Conservation (phyloP, 64 coral and sea anemone species). For the Exaiptasia diaphana region DNA sequence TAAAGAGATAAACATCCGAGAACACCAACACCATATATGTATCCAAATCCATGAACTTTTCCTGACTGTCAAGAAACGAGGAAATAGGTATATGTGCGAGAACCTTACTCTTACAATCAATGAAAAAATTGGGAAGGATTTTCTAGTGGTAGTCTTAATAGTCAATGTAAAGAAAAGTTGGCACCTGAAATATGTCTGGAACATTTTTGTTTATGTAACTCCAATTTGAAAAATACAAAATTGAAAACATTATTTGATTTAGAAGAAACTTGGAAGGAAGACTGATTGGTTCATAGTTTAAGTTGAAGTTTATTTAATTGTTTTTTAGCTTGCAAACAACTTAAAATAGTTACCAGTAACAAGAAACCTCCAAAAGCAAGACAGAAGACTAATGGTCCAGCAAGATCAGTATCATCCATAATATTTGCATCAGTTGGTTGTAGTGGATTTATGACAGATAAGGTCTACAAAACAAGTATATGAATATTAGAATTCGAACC, state of each 20-base stretch:
- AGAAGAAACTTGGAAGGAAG: too few species aligned
- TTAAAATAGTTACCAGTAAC: slow-evolving; percentile 57
- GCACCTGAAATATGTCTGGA: too few species aligned
- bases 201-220: too few species aligned
- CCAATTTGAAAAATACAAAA: too few species aligned
- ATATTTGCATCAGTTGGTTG: slow-evolving; percentile 90
- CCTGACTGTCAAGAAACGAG: slow-evolving; percentile 57
- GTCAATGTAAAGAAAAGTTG: too few species aligned
- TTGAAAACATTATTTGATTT: too few species aligned
- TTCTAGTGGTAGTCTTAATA: neutral
- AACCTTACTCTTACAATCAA: neutral
- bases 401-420: slow-evolving; percentile 99
- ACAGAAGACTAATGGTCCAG: slow-evolving; percentile 94
- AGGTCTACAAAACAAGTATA: slow-evolving; percentile 45
- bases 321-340: too few species aligned
- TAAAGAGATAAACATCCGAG: slow-evolving; percentile 88
- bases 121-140: neutral
- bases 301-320: too few species aligned
- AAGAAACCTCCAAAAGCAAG: slow-evolving; percentile 95
- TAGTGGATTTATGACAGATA: slow-evolving; percentile 94
- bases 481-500: neutral
- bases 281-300: too few species aligned
- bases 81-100: neutral
- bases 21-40: slow-evolving; percentile 94
- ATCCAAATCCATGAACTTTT: slow-evolving; percentile 99